Base-by-base conservation (phyloP, 2,888 invertebrate species). In the Stenodera caucasica region DNA sequence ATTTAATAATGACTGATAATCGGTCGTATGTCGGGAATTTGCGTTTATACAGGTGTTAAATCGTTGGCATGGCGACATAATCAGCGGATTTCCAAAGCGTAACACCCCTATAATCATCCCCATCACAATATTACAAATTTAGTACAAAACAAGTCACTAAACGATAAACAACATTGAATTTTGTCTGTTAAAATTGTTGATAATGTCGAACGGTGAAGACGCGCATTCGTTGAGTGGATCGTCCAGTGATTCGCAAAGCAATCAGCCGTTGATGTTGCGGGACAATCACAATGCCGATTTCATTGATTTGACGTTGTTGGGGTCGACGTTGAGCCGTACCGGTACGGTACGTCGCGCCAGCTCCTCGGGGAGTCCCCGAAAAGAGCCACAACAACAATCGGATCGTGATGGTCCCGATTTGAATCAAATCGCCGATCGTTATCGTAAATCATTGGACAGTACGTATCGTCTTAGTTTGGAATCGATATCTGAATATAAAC, bases 401-500 rank as follows among this genome's bases (percentile, higher is more conserved):
- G 23, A 49, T 2, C 55, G 52, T 49, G 23, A 52, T 21, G 21
- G 45, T 21, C 45, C 45, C 3, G 45, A 45, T 45, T 15, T 23
- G 32, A 15, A 51, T 11, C 51, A 51, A 51, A 15, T 62, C 37
- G 57, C 56, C 37, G 60, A 56, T 40, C 57, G 68, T 11, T 64
- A 60, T 35, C 60, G 70, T 23, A 67, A 64, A 50, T 70, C 70
- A 7, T 57, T 71, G 60, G 72, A 72, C 33, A 70, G 70, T 26
- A 65, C 66, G 6, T 58, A 55, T 57, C 54, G 79, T 50, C 77
- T 74, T 52, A 80, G 80, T 65, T 71, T 81, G 55, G 80, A 81
- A 59, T 80, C 80, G 1, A 81, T 81, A 65, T 78, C 79, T 0
- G 81, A 81, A 65, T 75, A 79, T 60, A 80, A 77, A 65, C 70